phyloP scores from a whole-genome alignment of 2,888 invertebrate species.

The Adineta ricciae region DNA sequence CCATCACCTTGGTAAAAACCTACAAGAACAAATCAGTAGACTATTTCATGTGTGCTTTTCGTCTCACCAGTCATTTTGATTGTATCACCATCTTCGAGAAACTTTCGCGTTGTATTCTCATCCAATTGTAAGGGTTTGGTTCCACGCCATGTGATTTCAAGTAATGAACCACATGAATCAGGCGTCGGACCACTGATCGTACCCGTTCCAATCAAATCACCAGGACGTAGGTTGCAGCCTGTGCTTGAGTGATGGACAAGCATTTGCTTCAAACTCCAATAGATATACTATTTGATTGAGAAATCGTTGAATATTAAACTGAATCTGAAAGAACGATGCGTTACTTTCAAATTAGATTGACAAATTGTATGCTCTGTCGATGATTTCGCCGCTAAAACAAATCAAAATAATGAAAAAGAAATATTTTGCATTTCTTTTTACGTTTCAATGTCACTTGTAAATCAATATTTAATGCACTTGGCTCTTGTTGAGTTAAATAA shows the following conservation, averaged over 20 bases:
- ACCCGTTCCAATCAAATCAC: constrained; percentile 88
- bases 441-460: constrained; percentile 59
- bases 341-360: constrained; percentile 67
- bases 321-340: too few relatives aligned
- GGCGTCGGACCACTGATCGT: constrained; percentile 84
- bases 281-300: constrained; percentile 60
- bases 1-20: constrained; percentile 68
- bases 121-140: constrained; percentile 68
- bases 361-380: constrained; percentile 60
- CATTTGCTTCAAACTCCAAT: constrained; percentile 95
- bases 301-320: too few relatives aligned
- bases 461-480: constrained; percentile 84
- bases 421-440: neutral
- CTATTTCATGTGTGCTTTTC: neutral
- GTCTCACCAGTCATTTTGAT: constrained; percentile 67
- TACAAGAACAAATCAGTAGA: constrained; percentile 39
- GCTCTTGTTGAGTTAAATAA: too few relatives aligned
- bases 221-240: constrained; percentile 88
- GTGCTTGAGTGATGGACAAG: constrained; percentile 88
- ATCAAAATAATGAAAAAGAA: neutral
- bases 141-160: constrained; percentile 88
- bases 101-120: constrained; percentile 67
- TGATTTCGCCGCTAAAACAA: constrained; percentile 37
- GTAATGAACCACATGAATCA: too few relatives aligned
- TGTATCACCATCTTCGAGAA: constrained; percentile 85